A percentile compares a stretch with the other conserved stretches of the same genome.
Conservation (phyloP, 2,888 invertebrate genomes). For the Abscondita cerata region DNA sequence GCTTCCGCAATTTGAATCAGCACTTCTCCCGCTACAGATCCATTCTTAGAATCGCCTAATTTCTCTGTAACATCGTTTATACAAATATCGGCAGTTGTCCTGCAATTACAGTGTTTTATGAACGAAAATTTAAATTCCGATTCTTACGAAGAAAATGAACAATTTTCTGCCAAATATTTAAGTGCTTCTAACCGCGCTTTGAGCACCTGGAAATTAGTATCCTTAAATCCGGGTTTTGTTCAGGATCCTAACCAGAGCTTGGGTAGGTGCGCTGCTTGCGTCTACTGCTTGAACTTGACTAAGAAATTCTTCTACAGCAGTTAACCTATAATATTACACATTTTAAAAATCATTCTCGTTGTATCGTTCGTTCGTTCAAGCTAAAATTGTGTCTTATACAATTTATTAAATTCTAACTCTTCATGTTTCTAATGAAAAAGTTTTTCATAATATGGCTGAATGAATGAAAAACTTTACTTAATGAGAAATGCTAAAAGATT, state of each 20-base stretch:
- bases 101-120: constrained; percentile 44
- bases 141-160: constrained; percentile 71
- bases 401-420: too few relatives aligned
- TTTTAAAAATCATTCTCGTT: too few relatives aligned
- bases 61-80: constrained; percentile 84
- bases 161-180: constrained; percentile 78
- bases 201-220: constrained; percentile 91
- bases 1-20: constrained; percentile 80
- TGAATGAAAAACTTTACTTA: too few relatives aligned
- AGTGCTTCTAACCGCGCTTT: constrained; percentile 83
- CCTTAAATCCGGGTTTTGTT: constrained; percentile 88
- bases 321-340: too few relatives aligned
- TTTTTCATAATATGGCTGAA: too few relatives aligned
- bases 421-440: too few relatives aligned
- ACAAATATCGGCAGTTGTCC: constrained; percentile 76
- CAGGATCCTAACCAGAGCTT: constrained; percentile 75
- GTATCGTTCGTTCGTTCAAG: too few relatives aligned
- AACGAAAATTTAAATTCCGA: too few relatives aligned
- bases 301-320: constrained; percentile 76
- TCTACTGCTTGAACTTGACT: constrained; percentile 69
- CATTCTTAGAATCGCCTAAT: constrained; percentile 84
- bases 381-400: too few relatives aligned
- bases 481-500: too few relatives aligned
- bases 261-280: constrained; percentile 70
- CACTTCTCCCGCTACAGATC: constrained; percentile 71